Evolutionary conservation across 2,888 invertebrate genomes (phyloP).

Genomic region (Vesta saturnalis): DNA sequence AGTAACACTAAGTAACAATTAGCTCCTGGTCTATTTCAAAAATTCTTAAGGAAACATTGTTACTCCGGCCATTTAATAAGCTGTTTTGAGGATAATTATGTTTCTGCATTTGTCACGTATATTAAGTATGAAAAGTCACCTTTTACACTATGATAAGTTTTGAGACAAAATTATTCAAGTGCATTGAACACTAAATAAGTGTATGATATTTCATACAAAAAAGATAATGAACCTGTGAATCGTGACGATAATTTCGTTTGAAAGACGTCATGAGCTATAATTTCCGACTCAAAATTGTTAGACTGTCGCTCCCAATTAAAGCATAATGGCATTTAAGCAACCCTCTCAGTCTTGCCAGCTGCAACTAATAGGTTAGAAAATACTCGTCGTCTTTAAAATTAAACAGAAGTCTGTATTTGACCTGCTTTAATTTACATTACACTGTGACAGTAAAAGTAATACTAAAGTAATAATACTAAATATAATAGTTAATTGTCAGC

Average conservation of each 20-base stretch:
- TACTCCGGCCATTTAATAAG: no score
- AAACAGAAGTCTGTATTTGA: not conserved
- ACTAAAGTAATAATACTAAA: not conserved
- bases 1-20: no score
- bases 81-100: no score
- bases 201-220: no score
- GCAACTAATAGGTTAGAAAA: constrained; percentile 5
- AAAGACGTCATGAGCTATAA: not conserved
- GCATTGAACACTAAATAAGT: no score
- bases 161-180: no score
- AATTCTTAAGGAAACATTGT: no score
- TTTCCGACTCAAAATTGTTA: not conserved
- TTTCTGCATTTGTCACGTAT: no score
- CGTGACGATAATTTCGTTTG: not conserved
- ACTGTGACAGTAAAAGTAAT: not conserved
- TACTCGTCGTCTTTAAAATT: not conserved
- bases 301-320: constrained; percentile 5
- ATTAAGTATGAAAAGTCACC: no score
- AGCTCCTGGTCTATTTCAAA: no score
- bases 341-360: not conserved
- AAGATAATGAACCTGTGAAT: not conserved
- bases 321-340: constrained; percentile 2
- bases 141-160: no score
- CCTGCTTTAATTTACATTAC: not conserved
- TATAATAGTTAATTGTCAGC: not conserved